Evolutionary conservation across 2,797 vertebrate species (phyloP), one percentile per base, ranked within the genome.

Genomic region (Parauchenoglanis ngamensis): DNA sequence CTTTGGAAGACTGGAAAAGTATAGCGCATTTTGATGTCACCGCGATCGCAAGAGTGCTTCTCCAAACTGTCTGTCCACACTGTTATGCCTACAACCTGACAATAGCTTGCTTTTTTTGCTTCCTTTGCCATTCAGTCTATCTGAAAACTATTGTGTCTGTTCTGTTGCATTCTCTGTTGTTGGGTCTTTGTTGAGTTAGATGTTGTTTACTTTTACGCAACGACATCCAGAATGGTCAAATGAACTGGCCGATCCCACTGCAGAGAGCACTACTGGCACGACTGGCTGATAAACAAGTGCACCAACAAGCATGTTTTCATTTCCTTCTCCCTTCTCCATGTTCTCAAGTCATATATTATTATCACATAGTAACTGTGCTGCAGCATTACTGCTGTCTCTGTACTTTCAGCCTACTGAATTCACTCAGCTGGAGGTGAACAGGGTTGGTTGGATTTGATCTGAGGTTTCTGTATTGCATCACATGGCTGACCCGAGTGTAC

Each of bases 211-310:
- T 92, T 84, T 89, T 91, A 91, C 91, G 94, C 94, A 95, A 95
- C 95, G 94, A 95, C 92, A 94, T 96, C 95, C 91, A 95, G 95
- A 96, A 96, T 91, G 92, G 94, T 95, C 94, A 92, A 92, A 94
- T 93, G 92, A 92, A 93, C 90, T 89, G 91, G 91, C 86, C 88
- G 49, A 86, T 76, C 75, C 88, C 59, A 79, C 49, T 85, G 82
- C 83, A 90, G 82, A 79, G 73, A 21, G 59, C 40, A 87, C 77
- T 13, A 56, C 84, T 70, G 52, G 44, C 86, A 83, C 70, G 13
- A n/a, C 70, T 57, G 72, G 57, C 84, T 85, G 80, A 65, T 76
- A 75, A 88, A 89, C 85, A 90, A 81, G 54, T 7, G 10, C 54
- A 61, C 28, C 21, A 79, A 44, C 19, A 78, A 46, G 68, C 13